A percentile compares a stretch with the other conserved stretches of the same genome.
Evolutionary conservation across 1,140 invertebrate species (phyloP).

Genomic region (Acyrthosiphon pisum): DNA sequence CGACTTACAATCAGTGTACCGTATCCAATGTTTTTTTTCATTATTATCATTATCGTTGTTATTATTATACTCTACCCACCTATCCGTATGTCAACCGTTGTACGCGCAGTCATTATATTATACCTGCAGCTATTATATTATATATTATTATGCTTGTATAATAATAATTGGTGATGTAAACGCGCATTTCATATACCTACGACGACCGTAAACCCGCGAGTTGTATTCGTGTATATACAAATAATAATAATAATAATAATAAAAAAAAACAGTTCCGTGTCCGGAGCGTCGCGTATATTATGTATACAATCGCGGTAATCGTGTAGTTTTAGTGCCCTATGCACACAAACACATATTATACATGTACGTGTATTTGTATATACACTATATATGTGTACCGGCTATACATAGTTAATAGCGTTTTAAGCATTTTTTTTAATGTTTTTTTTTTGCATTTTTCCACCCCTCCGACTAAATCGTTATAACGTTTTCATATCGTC

Average conservation of each 20-base stretch:
- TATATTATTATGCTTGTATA: not conserved
- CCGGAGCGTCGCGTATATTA: not conserved
- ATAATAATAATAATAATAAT: not conserved
- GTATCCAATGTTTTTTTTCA: slow-evolving; percentile 37
- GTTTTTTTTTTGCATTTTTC: not conserved
- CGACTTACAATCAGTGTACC: slow-evolving; percentile 40
- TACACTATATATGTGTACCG: not conserved
- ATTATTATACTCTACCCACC: not conserved
- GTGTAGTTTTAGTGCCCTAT: not conserved
- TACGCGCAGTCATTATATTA: not conserved
- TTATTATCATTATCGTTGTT: not conserved
- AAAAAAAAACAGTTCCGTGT: not conserved
- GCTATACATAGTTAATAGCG: not conserved
- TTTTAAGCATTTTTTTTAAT: not conserved
- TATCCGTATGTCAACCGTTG: not conserved
- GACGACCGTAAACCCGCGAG: not conserved
- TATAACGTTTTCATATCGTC: slow-evolving; percentile 13
- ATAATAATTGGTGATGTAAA: slow-evolving; percentile 14
- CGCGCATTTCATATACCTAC: not conserved
- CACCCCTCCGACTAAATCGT: not conserved
- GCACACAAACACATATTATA: not conserved
- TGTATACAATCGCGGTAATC: slow-evolving; percentile 10
- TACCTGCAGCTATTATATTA: not conserved
- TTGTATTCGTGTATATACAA: not conserved
- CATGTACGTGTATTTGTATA: not conserved